Base-by-base conservation (phyloP, 2,113 vertebrate genomes). In the Pitta sordida region DNA sequence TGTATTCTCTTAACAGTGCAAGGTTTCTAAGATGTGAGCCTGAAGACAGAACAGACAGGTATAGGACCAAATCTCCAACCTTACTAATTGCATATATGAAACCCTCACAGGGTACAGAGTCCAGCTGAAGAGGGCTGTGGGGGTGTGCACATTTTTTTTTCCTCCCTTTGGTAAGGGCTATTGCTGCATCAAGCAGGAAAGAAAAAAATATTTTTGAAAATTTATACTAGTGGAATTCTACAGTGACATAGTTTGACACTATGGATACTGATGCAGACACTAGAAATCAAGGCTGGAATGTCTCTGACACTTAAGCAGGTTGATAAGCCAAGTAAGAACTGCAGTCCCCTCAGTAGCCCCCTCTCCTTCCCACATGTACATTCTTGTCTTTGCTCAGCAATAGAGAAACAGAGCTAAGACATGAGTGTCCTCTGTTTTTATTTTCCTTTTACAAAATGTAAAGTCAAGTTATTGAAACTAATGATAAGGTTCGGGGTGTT, bases 101-200 rank as follows among this genome's bases (percentile, higher is more conserved):
- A 49, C 15, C 7, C 11, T n/a, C 29, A n/a, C 7, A 39, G 27
- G 15, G 6, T 37, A 56, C 1, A 52, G 7, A 68, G 34, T n/a
- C 21, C 36, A 58, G 1, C 18, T 32, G 26, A 27, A 88, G 68
- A 58, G 18, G 12, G 4, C 4, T 64, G 29, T 8, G 4, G 11
- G 7, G 19, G 5, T 5, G 4, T 49, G 41, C 4, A 30, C 0
- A 0, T 9, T 39, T 76, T 15, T 49, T 1, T 0, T 6, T 2
- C 9, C 11, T 8, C 2, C 24, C 44, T 60, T 29, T 44, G 32
- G 32, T 74, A 65, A 75, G 0, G 6, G 3, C 3, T 68, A 82
- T 48, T 43, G 24, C 15, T 24, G 4, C 48, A 63, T 29, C 20
- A 82, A 23, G 19, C 6, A 52, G 7, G 1, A 30, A n/a, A 70